Evolutionary conservation across 2,113 vertebrate genomes (phyloP).

Genomic region (Indicator indicator): DNA sequence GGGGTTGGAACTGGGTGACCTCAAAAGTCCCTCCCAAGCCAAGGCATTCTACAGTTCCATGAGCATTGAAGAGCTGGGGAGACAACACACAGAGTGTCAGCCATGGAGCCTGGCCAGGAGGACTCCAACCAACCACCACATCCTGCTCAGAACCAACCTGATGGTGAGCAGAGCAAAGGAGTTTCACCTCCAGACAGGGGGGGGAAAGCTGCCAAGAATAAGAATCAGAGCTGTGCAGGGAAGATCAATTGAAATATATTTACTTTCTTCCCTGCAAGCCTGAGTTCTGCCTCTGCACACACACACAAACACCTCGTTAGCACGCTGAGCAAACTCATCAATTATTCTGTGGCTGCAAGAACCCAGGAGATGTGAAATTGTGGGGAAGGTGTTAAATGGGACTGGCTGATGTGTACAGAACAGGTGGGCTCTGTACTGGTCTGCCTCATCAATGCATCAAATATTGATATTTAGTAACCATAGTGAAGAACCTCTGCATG

Average conservation of each 20-base stretch:
- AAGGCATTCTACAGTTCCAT: background rate
- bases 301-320: background rate
- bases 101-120: background rate
- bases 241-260: background rate
- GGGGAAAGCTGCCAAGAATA: background rate
- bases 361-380: background rate
- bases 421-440: background rate
- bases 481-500: accelerated
- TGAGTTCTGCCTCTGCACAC: background rate
- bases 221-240: background rate
- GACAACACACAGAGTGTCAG: accelerated
- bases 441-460: background rate
- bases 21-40: too few relatives aligned
- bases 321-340: background rate
- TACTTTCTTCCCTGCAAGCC: background rate
- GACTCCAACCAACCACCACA: background rate
- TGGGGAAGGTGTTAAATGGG: background rate
- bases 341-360: background rate
- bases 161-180: background rate
- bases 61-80: background rate
- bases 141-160: background rate
- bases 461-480: background rate
- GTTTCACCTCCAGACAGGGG: background rate
- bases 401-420: background rate
- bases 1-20: too few relatives aligned